Evolutionary conservation across 2,797 vertebrate genomes (phyloP).

Genomic region (Mareca strepera): DNA sequence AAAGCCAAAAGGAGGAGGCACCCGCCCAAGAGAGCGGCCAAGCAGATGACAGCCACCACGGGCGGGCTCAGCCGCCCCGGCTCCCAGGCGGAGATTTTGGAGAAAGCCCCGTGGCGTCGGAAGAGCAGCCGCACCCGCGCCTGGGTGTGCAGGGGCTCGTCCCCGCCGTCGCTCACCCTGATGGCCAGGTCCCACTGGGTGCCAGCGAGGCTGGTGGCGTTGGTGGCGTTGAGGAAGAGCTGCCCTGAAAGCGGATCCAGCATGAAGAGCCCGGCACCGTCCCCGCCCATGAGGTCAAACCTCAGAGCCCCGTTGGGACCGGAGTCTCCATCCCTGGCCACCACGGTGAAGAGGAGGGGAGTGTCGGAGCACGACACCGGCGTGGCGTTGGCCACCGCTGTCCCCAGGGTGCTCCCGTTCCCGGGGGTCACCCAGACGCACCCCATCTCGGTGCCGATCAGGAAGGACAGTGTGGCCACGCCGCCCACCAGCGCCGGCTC

Average conservation of each 20-base stretch:
- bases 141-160: slow-evolving; percentile 75
- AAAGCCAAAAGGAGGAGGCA: slow-evolving; percentile 83
- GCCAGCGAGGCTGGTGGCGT: slow-evolving; percentile 87
- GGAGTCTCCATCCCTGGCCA: slow-evolving; percentile 87
- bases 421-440: slow-evolving; percentile 68
- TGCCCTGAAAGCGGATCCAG: slow-evolving; percentile 84
- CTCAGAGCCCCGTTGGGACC: slow-evolving; percentile 84
- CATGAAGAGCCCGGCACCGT: slow-evolving; percentile 77
- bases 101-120: slow-evolving; percentile 83
- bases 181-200: slow-evolving; percentile 82
- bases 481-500: slow-evolving; percentile 82
- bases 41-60: slow-evolving; percentile 84
- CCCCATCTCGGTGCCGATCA: slow-evolving; percentile 85
- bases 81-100: slow-evolving; percentile 82
- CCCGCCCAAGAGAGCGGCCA: slow-evolving; percentile 82
- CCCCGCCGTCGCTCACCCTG: slow-evolving; percentile 85
- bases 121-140: slow-evolving; percentile 83
- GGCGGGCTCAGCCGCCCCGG: slow-evolving; percentile 80
- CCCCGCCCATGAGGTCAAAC: slow-evolving; percentile 80
- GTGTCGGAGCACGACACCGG: not conserved
- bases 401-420: slow-evolving; percentile 1
- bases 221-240: slow-evolving; percentile 88
- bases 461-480: slow-evolving; percentile 80
- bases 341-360: slow-evolving; percentile 72
- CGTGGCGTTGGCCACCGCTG: slow-evolving; percentile 54